phyloP scores from a whole-genome alignment of 2,113 vertebrate genomes.

The Hucho hucho region DNA sequence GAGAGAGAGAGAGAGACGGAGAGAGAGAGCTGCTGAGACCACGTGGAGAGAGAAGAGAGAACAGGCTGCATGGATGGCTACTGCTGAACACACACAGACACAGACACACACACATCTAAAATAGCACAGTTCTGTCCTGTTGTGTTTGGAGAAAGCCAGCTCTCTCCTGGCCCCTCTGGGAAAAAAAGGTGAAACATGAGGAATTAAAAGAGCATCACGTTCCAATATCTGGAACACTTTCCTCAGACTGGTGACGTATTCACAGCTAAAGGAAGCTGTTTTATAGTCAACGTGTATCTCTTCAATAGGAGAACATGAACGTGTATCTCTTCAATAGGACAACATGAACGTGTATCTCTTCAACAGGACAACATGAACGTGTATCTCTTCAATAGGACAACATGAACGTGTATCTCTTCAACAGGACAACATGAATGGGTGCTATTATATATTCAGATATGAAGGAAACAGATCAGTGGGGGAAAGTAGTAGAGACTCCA shows the following conservation, averaged over 20 bases:
- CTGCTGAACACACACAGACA: slow-evolving; percentile 29
- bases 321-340: slow-evolving; percentile 1
- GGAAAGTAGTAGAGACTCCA: too few species aligned
- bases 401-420: background rate
- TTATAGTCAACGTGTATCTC: slow-evolving; percentile 28
- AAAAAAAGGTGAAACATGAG: slow-evolving; percentile 52
- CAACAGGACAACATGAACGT: background rate
- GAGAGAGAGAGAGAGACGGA: background rate
- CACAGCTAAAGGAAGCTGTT: slow-evolving; percentile 39
- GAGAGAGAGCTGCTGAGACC: too few species aligned
- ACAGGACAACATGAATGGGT: too few species aligned
- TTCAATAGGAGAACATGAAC: background rate
- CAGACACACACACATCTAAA: background rate
- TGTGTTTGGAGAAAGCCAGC: slow-evolving; percentile 38
- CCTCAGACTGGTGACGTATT: slow-evolving; percentile 42
- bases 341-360: background rate
- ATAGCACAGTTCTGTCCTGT: slow-evolving; percentile 38
- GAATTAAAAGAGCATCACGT: slow-evolving; percentile 55
- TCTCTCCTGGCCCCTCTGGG: slow-evolving; percentile 35
- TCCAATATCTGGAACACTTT: slow-evolving; percentile 37
- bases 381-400: slow-evolving; percentile 14
- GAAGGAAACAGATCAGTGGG: too few species aligned
- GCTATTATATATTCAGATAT: too few species aligned
- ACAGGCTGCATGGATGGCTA: slow-evolving; percentile 23
- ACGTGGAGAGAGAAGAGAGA: slow-evolving; percentile 9